These are phyloP conservation scores for Slavum lentiscoides DNA, from an alignment of 2,888 invertebrate genomes.

Conservation along the genomic window DNA sequence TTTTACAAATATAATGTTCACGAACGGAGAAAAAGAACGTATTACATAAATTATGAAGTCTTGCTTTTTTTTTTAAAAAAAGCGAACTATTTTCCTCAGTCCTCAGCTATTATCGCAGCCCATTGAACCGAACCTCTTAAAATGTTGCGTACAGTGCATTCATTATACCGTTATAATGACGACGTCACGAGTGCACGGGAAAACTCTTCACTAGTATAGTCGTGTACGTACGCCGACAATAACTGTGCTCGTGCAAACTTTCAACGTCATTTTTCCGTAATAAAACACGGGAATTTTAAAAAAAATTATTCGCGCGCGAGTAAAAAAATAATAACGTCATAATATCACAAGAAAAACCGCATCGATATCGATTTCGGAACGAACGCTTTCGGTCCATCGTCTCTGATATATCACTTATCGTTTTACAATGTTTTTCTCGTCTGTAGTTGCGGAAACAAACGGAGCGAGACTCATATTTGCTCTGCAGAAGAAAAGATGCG, in stretches of 20 bases:
- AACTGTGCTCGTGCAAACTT: slow-evolving; percentile 1
- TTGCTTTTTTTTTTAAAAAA: background rate
- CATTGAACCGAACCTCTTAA: slow-evolving; percentile 33
- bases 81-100: slow-evolving; percentile 13
- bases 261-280: slow-evolving; percentile 10
- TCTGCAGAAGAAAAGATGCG: too few species aligned
- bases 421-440: too few species aligned
- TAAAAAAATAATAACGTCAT: too few species aligned
- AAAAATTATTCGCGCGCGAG: too few species aligned
- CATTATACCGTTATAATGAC: slow-evolving; percentile 40
- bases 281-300: too few species aligned
- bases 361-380: too few species aligned
- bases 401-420: too few species aligned
- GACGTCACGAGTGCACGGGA: slow-evolving; percentile 27
- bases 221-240: too few species aligned
- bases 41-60: slow-evolving; percentile 32
- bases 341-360: too few species aligned
- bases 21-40: slow-evolving; percentile 2
- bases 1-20: background rate
- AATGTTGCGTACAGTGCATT: slow-evolving; percentile 17
- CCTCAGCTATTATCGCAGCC: slow-evolving; percentile 35
- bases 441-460: too few species aligned
- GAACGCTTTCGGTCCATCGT: too few species aligned
- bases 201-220: background rate
- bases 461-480: too few species aligned